Conservation (phyloP, 2,888 invertebrate genomes). For the Deilephila porcellus region DNA sequence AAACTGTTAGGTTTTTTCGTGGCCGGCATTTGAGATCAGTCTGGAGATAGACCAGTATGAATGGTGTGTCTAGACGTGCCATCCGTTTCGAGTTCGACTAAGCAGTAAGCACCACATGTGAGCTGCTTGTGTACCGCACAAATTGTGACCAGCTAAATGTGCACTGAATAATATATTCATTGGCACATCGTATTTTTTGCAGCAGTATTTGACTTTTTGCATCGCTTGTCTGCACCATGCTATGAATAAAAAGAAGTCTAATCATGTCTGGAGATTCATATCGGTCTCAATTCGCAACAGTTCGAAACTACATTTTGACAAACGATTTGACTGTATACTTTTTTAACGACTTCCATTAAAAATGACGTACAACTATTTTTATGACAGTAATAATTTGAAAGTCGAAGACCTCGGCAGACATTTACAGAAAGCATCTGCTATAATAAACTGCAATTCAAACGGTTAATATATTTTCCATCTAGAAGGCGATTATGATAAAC, state of each 20-base stretch:
- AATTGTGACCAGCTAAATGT: conserved; percentile 57
- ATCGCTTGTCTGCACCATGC: conserved; percentile 50
- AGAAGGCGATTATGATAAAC: conserved; percentile 1
- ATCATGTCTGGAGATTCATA: conserved; percentile 63
- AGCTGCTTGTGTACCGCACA: conserved; percentile 52
- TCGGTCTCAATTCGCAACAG: conserved; percentile 52
- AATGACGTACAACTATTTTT: conserved; percentile 22
- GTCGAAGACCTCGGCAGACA: conserved; percentile 12
- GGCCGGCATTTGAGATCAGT: conserved; percentile 62
- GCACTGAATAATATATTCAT: conserved; percentile 65
- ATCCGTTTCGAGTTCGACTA: conserved; percentile 52
- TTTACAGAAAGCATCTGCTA: conserved; percentile 24
- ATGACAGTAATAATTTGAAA: conserved; percentile 17
- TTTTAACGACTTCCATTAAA: conserved; percentile 15
- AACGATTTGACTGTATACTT: conserved; percentile 45
- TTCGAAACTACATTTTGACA: conserved; percentile 52
- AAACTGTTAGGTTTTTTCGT: conserved; percentile 61
- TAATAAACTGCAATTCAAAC: conserved; percentile 22
- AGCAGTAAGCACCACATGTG: conserved; percentile 54
- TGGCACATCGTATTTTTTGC: conserved; percentile 56
- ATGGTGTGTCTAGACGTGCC: conserved; percentile 71
- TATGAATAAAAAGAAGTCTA: conserved; percentile 64
- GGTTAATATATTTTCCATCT: not conserved
- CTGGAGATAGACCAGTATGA: conserved; percentile 70
- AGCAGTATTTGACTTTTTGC: conserved; percentile 55